Conservation (phyloP, 2,888 invertebrate species). For the Lithophane semibrunnea region DNA sequence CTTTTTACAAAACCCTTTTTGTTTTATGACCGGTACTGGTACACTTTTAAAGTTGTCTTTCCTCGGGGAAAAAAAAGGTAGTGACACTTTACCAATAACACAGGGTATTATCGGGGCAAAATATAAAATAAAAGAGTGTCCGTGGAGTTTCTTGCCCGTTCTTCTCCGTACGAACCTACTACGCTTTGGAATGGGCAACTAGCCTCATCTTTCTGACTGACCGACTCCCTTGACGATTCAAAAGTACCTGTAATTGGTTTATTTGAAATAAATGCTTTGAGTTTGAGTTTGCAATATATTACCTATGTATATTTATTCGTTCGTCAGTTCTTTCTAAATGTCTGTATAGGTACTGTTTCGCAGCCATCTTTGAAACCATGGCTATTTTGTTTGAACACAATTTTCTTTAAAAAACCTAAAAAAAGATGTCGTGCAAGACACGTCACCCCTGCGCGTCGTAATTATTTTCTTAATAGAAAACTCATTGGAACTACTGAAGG, state of each 20-base stretch:
- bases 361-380: neutral
- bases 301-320: neutral
- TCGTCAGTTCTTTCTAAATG: no score
- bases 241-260: no score
- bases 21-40: slow-evolving; percentile 16
- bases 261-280: no score
- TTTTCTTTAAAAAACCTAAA: neutral
- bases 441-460: neutral
- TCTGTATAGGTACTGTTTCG: neutral
- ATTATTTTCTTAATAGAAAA: neutral
- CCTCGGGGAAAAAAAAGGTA: slow-evolving; percentile 6
- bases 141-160: no score
- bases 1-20: slow-evolving; percentile 2
- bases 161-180: no score
- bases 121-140: no score
- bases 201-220: no score
- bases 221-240: no score
- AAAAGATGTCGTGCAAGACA: no score
- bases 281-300: neutral
- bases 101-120: slow-evolving; percentile 6
- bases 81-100: slow-evolving; percentile 43
- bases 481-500: neutral
- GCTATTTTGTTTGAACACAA: neutral
- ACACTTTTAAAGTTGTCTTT: slow-evolving; percentile 14
- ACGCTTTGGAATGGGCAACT: no score